Evolutionary conservation across 2,797 vertebrate genomes (phyloP), one percentile per base, ranked within the genome.

Genomic region (Sciurus carolinensis): DNA sequence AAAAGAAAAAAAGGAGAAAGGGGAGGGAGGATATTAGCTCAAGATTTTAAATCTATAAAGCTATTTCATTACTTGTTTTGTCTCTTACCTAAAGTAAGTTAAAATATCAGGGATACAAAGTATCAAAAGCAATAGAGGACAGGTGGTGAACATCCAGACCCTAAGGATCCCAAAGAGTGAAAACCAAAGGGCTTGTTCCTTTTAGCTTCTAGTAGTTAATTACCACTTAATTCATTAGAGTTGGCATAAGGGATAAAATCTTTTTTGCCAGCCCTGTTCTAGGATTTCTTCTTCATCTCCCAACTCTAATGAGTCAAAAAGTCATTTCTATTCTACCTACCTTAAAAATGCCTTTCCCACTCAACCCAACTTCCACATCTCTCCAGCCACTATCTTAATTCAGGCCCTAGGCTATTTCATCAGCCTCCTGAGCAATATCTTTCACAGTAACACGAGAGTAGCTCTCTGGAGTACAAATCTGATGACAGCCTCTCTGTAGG

Each of bases 41-140:
- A 77, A 81, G 67, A 87, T 73, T 76, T 76, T 72, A 59, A 72
- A 88, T 33, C 52, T 91, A 54, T 54, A 91, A 94, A 83, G 20
- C 36, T 47, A 30, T 42, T 24, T 2, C 52, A 64, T 86, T 66
- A 42, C 7, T 77, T 52, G 2, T 54, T 94, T 42, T 30, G 1
- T 75, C 50, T 82, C 72, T 52, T 11, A 82, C 42, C 57, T 80
- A 47, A 44, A 76, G n/a, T 76, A 90, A 33, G 79, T 71, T 62
- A 79, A 73, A 73, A 66, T 33, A 36, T 57, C 64, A 76, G 44
- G 12, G 20, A 67, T 90, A 26, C 24, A 71, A 85, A 86, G 28
- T 20, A 81, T 67, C 22, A 87, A 20, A 64, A 64, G 17, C 13
- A 77, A 54, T 50, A 81, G n/a, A 71, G 44, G 28, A 76, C 39